phyloP scores from a whole-genome alignment of 2,797 vertebrate species.

The Gymnoscopelus braueri region DNA sequence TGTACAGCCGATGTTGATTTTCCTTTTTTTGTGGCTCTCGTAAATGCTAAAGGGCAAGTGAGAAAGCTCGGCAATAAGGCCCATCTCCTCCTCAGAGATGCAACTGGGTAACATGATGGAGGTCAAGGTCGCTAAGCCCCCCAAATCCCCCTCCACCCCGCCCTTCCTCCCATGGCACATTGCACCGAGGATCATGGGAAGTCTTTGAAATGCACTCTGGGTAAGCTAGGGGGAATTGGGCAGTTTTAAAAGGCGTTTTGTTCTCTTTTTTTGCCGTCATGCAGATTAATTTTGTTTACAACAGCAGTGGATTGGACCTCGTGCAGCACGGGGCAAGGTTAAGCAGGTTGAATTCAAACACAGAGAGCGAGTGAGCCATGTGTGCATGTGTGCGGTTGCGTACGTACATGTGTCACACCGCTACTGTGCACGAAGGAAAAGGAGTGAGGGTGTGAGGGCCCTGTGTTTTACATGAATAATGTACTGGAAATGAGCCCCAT shows the following conservation, averaged over 20 bases:
- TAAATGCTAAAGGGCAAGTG: conserved; percentile 54
- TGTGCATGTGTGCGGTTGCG: conserved; percentile 19
- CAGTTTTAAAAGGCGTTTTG: conserved; percentile 20
- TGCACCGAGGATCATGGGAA: conserved; percentile 18
- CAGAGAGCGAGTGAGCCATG: conserved; percentile 9
- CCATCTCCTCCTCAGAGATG: conserved; percentile 38
- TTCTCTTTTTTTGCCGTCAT: not conserved
- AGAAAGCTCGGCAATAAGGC: conserved; percentile 23
- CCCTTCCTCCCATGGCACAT: not conserved
- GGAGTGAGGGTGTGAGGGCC: conserved; percentile 63
- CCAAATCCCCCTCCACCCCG: conserved; percentile 9
- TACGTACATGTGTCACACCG: no score
- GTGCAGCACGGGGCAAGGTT: conserved; percentile 44
- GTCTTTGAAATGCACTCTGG: conserved; percentile 40
- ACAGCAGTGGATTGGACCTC: conserved; percentile 20
- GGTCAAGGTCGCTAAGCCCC: conserved; percentile 55
- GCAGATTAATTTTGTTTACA: conserved; percentile 50
- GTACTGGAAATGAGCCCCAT: conserved; percentile 82
- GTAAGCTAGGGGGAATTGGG: conserved; percentile 17
- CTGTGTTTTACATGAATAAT: conserved; percentile 83
- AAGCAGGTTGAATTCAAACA: conserved; percentile 55
- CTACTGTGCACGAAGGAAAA: conserved; percentile 25
- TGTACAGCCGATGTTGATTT: conserved; percentile 59
- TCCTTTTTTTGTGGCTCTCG: conserved; percentile 40
- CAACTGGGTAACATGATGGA: conserved; percentile 21